Conservation (phyloP, 2,113 vertebrate species). For the Columbina picui region DNA sequence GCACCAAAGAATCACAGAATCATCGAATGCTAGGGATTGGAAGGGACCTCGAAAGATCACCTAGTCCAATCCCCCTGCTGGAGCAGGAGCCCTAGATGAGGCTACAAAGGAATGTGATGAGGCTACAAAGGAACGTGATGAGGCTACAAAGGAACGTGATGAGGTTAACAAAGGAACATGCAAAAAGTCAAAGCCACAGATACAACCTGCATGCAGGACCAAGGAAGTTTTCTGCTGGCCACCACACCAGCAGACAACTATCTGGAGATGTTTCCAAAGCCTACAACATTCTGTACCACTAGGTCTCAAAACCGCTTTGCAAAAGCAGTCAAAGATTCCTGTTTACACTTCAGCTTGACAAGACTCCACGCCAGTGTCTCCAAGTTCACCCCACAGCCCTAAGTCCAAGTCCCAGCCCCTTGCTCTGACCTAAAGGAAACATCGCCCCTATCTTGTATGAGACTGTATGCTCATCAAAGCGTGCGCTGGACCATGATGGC, state of each 20-base stretch:
- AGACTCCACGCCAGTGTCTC: background rate
- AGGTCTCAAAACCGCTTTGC: background rate
- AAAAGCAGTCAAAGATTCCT: background rate
- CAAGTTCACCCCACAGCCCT: background rate
- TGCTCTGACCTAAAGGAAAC: background rate
- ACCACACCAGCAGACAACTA: fast-evolving
- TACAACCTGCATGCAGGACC: background rate
- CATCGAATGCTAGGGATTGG: no score
- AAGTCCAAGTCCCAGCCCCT: background rate
- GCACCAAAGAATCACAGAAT: no score
- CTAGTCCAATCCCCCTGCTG: no score
- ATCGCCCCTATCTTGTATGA: background rate
- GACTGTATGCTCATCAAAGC: background rate
- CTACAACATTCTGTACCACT: background rate
- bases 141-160: no score
- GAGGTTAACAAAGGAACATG: no score
- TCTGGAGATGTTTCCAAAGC: background rate
- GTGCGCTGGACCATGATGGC: fast-evolving
- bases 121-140: no score
- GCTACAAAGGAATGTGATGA: no score
- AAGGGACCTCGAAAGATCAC: no score
- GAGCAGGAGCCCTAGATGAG: no score
- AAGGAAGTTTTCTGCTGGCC: background rate
- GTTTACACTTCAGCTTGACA: background rate
- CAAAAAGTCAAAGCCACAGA: no score